Conservation (phyloP, 2,888 invertebrate genomes). For the Thymelicus sylvestris region DNA sequence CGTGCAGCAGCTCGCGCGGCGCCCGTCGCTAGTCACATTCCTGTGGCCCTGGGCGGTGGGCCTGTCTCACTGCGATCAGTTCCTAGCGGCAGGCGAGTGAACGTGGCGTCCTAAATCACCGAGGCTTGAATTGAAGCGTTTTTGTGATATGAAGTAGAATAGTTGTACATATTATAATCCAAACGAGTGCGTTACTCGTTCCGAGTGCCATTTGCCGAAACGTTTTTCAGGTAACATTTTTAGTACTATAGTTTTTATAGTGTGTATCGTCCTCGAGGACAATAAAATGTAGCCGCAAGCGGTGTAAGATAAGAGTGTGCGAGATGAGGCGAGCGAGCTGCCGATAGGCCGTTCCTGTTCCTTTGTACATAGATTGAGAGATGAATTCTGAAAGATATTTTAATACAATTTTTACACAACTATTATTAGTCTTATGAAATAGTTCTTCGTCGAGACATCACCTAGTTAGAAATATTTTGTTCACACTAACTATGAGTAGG, state of each 20-base stretch:
- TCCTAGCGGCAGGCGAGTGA: constrained; percentile 49
- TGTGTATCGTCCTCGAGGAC: constrained; percentile 66
- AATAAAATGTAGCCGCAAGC: constrained; percentile 62
- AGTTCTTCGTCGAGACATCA: constrained; percentile 63
- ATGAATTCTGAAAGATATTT: constrained; percentile 78
- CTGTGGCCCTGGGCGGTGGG: constrained; percentile 67
- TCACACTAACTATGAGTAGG: constrained; percentile 54
- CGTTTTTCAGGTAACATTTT: constrained; percentile 62
- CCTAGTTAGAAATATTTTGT: constrained; percentile 62
- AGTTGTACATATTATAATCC: constrained; percentile 64
- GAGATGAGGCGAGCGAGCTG: constrained; percentile 42
- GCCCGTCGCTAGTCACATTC: constrained; percentile 61
- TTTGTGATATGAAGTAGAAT: constrained; percentile 81
- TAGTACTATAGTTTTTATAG: constrained; percentile 62
- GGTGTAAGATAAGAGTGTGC: constrained; percentile 47
- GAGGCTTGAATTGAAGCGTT: constrained; percentile 77
- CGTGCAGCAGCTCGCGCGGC: constrained; percentile 44
- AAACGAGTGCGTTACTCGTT: constrained; percentile 71
- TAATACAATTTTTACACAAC: constrained; percentile 74
- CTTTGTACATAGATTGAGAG: constrained; percentile 67
- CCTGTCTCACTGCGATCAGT: constrained; percentile 56
- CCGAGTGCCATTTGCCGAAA: constrained; percentile 78
- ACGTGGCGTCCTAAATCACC: constrained; percentile 57
- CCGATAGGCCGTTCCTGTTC: constrained; percentile 49
- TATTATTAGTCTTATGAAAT: constrained; percentile 68